Evolutionary conservation across 2,797 vertebrate species (phyloP).

Genomic region (Mallotus villosus): DNA sequence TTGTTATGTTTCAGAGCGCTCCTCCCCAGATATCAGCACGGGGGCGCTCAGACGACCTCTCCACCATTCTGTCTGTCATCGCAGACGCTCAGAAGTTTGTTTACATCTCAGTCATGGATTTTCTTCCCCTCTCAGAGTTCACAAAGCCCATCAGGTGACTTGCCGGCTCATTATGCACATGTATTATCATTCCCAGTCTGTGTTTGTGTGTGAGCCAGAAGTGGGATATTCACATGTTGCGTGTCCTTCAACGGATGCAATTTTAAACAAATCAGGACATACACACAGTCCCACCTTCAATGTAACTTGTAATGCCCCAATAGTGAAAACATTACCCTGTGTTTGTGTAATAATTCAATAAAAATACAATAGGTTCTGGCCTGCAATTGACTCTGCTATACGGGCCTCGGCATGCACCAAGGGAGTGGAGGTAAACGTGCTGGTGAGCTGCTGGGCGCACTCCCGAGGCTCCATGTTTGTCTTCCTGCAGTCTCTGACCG

Average conservation of each 20-base stretch:
- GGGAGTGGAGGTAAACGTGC: constrained; percentile 64
- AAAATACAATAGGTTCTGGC: constrained; percentile 71
- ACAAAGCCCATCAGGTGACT: constrained; percentile 68
- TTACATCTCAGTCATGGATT: constrained; percentile 81
- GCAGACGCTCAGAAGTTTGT: constrained; percentile 69
- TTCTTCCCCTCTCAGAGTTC: constrained; percentile 72
- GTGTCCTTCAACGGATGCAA: too few relatives aligned
- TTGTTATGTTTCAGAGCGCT: constrained; percentile 65
- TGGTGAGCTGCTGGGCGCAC: constrained; percentile 81
- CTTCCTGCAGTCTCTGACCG: constrained; percentile 77
- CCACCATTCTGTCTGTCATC: constrained; percentile 75
- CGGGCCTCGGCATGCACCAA: constrained; percentile 69
- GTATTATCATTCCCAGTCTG: not conserved
- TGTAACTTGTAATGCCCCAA: not conserved
- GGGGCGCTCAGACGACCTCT: constrained; percentile 76
- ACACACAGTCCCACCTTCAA: too few relatives aligned
- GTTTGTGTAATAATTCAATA: too few relatives aligned
- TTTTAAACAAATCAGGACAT: too few relatives aligned
- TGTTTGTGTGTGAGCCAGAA: too few relatives aligned
- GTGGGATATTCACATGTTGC: too few relatives aligned
- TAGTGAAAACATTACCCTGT: not conserved
- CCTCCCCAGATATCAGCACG: constrained; percentile 71
- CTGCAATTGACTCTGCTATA: constrained; percentile 69
- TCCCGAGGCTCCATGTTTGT: constrained; percentile 72
- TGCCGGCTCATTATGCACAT: not conserved